Conservation (phyloP, 2,113 vertebrate genomes). For the Chaenogobius annularis region DNA sequence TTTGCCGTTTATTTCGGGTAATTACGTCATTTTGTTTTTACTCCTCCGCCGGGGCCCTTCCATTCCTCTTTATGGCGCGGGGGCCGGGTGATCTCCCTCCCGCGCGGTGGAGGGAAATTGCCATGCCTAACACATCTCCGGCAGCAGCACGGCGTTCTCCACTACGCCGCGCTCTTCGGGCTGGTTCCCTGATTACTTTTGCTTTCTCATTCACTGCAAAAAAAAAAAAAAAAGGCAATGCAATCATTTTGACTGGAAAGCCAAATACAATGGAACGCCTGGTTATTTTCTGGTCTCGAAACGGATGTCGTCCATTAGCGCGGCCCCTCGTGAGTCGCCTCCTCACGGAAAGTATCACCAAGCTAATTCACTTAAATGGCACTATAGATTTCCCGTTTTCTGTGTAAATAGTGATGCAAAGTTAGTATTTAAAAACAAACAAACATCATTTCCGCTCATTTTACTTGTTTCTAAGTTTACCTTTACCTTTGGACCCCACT, state of each 20-base stretch:
- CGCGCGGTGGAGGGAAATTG: constrained; percentile 55
- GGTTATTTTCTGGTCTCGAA: not conserved
- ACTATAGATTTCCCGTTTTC: no score
- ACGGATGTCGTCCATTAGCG: not conserved
- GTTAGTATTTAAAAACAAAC: no score
- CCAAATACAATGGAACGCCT: not conserved
- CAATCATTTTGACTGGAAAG: not conserved
- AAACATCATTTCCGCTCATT: no score
- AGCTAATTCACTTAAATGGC: no score
- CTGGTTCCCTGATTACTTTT: constrained; percentile 61
- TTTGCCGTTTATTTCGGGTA: constrained; percentile 52
- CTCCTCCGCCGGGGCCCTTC: constrained; percentile 55
- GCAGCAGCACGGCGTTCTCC: not conserved
- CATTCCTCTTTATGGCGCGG: constrained; percentile 65
- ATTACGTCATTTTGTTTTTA: constrained; percentile 61
- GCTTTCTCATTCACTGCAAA: constrained; percentile 33
- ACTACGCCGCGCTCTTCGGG: constrained; percentile 50
- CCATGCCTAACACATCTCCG: constrained; percentile 32
- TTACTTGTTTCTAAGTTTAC: no score
- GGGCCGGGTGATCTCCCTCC: constrained; percentile 58
- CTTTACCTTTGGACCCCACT: no score
- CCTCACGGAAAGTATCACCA: no score
- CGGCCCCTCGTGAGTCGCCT: no score
- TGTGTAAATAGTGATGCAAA: no score
- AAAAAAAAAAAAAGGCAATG: not conserved